Evolutionary conservation across 2,888 invertebrate species (phyloP).

Genomic region (Choristoneura rosaceana): DNA sequence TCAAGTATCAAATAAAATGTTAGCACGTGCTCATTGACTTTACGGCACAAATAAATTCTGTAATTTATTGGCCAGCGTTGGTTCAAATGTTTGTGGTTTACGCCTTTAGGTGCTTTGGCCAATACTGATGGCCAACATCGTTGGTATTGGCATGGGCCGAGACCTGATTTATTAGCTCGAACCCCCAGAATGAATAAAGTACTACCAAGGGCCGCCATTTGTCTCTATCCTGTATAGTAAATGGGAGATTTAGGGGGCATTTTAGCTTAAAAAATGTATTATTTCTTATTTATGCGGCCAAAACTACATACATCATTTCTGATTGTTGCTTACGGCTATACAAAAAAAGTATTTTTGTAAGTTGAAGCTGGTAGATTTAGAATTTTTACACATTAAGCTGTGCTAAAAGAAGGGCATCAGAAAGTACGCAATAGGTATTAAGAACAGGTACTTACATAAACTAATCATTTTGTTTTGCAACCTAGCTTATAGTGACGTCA

Average conservation of each 20-base stretch:
- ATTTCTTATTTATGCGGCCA: slow-evolving; percentile 33
- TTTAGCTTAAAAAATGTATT: slow-evolving; percentile 41
- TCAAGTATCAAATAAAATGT: slow-evolving; percentile 34
- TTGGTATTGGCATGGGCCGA: slow-evolving; percentile 61
- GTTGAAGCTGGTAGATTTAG: neutral
- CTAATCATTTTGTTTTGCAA: no score
- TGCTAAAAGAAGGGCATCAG: neutral
- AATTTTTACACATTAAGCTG: neutral
- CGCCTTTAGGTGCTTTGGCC: slow-evolving; percentile 5
- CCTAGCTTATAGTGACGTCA: no score
- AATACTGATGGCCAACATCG: slow-evolving; percentile 44
- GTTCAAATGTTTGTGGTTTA: slow-evolving; percentile 9
- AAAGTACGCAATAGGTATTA: no score
- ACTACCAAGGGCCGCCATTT: slow-evolving; percentile 69
- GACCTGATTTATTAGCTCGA: slow-evolving; percentile 65
- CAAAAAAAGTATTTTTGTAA: neutral
- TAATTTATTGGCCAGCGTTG: slow-evolving; percentile 24
- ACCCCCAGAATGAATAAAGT: slow-evolving; percentile 77
- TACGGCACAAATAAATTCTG: slow-evolving; percentile 28
- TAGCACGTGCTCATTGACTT: slow-evolving; percentile 31
- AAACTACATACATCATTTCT: slow-evolving; percentile 28
- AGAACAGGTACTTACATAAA: no score
- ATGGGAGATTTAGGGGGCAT: slow-evolving; percentile 70
- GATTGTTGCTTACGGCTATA: slow-evolving; percentile 33
- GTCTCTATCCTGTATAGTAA: slow-evolving; percentile 79